phyloP scores from a whole-genome alignment of 2,113 vertebrate species.

The Carassius gibelio region DNA sequence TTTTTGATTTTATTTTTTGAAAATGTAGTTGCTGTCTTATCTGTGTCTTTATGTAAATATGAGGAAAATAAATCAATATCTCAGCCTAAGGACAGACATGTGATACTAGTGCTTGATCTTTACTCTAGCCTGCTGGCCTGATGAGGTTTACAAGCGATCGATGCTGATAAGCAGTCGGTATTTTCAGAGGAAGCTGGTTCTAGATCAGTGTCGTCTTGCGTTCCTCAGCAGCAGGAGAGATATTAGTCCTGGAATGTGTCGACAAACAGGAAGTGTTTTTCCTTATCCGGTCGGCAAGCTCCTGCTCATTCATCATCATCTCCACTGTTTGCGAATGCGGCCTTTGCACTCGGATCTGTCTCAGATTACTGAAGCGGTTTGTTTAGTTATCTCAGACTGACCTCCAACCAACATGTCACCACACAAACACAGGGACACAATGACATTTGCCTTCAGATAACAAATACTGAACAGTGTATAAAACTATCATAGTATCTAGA shows the following conservation, averaged over 20 bases:
- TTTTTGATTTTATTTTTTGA: too few relatives aligned
- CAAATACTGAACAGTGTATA: too few relatives aligned
- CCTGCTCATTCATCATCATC: background rate
- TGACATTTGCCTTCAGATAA: too few relatives aligned
- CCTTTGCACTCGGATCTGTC: too few relatives aligned
- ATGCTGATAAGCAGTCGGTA: background rate
- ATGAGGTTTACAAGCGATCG: background rate
- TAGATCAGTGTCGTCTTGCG: background rate
- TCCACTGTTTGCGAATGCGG: too few relatives aligned
- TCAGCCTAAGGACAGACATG: background rate
- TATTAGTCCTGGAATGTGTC: constrained; percentile 36
- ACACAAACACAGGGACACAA: too few relatives aligned
- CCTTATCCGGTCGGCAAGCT: constrained; percentile 1
- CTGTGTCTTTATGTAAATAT: background rate
- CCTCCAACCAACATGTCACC: too few relatives aligned
- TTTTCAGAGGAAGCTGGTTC: background rate
- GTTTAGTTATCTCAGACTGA: too few relatives aligned
- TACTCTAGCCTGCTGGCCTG: background rate
- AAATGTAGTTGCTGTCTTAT: too few relatives aligned
- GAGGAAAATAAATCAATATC: background rate
- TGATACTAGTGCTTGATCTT: background rate
- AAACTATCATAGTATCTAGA: too few relatives aligned
- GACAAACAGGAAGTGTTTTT: constrained; percentile 51
- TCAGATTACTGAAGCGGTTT: too few relatives aligned
- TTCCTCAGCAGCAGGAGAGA: constrained; percentile 21